Base-by-base conservation (phyloP, 2,113 vertebrate genomes). In the Eulemur rufifrons region DNA sequence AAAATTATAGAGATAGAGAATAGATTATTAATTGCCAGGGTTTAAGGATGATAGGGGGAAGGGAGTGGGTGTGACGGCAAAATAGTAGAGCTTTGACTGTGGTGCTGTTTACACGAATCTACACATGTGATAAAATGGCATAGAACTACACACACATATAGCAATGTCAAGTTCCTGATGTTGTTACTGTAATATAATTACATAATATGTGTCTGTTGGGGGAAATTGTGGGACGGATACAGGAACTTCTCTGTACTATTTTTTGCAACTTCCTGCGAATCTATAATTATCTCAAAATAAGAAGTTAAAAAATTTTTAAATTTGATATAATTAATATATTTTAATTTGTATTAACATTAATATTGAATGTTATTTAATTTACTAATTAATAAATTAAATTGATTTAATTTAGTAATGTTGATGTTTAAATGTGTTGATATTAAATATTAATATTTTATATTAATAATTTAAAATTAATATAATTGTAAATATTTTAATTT, bases 281-380 rank as follows among this genome's bases (percentile, higher is more conserved):
- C 84, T 88, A 8, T 42, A 86, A 94, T 80, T 93, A 81, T 64
- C 64, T 90, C 64, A 94, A 90, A 39, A 82, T 23, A 23, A 83
- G 78, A 32, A 32, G 52, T 45, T 78, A 10, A 4, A 56, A 32
- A 52, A 32, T 17, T 32, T 74, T 74, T 74, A 9, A 74, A 74
- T 45, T 74, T 45, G 47, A 47, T 74, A 17, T 47, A 74, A 74
- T 74, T 74, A 29, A 47, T 47, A 45, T 74, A 32, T 27, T 18
- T 74, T 32, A 74, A 47, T 47, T 45, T 29, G 15, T 27, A 63
- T 63, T 29, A 63, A 63, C 47, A 29, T 74, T 45, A 73, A 29
- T 29, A 74, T 74, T 74, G 27, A 10, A 47, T 47, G 25, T 73
- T 25, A 73, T 71, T 69, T 71, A 39, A 39, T 71, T 17, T 74